A percentile compares a stretch with the other conserved stretches of the same genome.
phyloP scores from a whole-genome alignment of 2,113 vertebrate species.

The Ceyx cyanopectus region DNA sequence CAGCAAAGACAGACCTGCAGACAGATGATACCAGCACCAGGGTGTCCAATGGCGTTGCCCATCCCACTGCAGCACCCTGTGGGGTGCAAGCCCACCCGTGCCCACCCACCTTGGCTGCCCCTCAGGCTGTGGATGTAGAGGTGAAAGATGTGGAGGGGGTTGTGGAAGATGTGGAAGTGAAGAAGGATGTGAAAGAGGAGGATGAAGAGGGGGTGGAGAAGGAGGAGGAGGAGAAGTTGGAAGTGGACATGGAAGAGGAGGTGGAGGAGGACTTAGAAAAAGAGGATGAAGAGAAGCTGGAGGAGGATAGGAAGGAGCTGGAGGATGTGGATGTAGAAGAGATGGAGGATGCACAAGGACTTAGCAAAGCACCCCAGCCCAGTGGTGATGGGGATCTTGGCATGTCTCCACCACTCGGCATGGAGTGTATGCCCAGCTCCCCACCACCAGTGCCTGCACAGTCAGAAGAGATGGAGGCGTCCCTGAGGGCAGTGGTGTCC shows the following conservation, averaged over 20 bases:
- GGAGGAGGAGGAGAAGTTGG: background rate
- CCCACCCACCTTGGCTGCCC: background rate
- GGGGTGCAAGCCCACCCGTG: background rate
- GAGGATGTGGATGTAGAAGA: background rate
- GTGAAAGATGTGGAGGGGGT: background rate
- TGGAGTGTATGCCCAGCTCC: background rate
- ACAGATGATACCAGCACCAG: fast-evolving
- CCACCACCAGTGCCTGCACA: fast-evolving
- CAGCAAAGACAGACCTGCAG: background rate
- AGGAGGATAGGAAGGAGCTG: background rate
- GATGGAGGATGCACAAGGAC: fast-evolving
- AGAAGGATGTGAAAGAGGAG: background rate
- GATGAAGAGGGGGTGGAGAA: background rate
- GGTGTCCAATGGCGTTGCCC: fast-evolving
- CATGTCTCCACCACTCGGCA: fast-evolving
- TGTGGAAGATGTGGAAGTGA: background rate
- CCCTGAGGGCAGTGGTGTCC: background rate
- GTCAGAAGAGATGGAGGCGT: fast-evolving
- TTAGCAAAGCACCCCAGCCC: background rate
- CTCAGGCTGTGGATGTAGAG: fast-evolving
- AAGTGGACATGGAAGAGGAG: background rate
- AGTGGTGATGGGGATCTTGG: background rate
- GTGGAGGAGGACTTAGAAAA: background rate
- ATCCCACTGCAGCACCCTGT: background rate
- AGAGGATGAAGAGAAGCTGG: background rate